Percentiles rank a stretch among this genome's conserved stretches.
Evolutionary conservation across 23 tunicate genomes (phyloP).

Genomic region (Styela clava): DNA sequence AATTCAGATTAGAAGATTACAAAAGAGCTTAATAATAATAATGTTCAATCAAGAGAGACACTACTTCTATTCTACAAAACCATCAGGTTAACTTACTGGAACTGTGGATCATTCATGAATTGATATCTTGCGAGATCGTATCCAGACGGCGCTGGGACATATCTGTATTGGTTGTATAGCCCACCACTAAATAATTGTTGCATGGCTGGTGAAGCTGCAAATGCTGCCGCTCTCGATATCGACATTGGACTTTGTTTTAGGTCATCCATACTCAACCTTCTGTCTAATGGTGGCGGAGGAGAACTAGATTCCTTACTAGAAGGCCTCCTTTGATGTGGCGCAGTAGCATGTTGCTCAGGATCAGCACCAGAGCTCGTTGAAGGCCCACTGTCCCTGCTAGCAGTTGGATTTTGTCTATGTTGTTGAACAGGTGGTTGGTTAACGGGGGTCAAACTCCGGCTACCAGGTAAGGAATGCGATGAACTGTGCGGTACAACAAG

Average conservation of each 20-base stretch:
- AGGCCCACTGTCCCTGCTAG: conserved; percentile 4
- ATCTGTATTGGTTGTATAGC: not conserved
- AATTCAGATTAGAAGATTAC: no score
- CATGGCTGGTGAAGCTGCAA: not conserved
- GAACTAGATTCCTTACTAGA: conserved; percentile 14
- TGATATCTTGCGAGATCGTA: conserved; percentile 1
- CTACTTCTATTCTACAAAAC: no score
- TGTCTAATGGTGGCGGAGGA: not conserved
- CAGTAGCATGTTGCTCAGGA: not conserved
- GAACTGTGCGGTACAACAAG: not conserved
- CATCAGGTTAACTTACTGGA: not conserved
- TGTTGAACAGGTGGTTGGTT: not conserved
- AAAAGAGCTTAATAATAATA: no score
- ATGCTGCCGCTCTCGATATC: not conserved
- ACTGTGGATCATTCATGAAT: conserved; percentile 16
- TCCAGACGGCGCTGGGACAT: not conserved
- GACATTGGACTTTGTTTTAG: not conserved
- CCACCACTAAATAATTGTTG: not conserved
- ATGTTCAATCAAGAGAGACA: no score
- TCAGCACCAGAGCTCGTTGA: not conserved
- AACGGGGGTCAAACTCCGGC: conserved; percentile 26
- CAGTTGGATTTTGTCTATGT: not conserved
- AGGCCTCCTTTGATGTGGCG: not conserved
- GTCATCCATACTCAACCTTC: conserved; percentile 13
- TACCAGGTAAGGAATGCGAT: conserved; percentile 30